These are phyloP conservation scores for Anastrepha ludens DNA, from an alignment of 1,140 invertebrate genomes.

Conservation along the genomic window DNA sequence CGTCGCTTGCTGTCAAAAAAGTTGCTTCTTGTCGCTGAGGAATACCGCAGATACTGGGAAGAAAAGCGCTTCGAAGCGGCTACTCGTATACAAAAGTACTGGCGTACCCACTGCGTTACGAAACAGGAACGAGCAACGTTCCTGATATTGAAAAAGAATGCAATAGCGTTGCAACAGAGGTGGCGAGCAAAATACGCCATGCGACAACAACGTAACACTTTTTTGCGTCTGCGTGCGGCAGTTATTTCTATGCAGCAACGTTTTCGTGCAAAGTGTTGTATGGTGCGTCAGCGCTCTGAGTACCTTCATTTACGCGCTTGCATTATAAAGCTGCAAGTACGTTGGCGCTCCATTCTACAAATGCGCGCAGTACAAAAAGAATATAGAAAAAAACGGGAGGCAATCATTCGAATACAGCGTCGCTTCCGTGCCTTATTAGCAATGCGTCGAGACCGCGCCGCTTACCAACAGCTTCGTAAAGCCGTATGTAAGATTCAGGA, in stretches of 20 bases:
- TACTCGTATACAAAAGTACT: constrained; percentile 63
- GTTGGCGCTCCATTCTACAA: constrained; percentile 25
- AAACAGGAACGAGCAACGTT: constrained; percentile 57
- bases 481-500: constrained; percentile 63
- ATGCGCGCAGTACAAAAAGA: constrained; percentile 55
- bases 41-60: constrained; percentile 61
- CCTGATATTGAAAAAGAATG: constrained; percentile 56
- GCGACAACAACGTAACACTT: constrained; percentile 57
- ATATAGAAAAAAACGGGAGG: constrained; percentile 58
- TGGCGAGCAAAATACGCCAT: constrained; percentile 66
- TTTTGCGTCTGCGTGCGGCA: constrained; percentile 64
- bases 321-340: constrained; percentile 59
- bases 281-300: constrained; percentile 59
- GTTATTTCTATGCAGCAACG: constrained; percentile 61
- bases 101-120: constrained; percentile 58
- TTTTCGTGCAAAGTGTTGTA: constrained; percentile 57
- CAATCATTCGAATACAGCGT: constrained; percentile 60
- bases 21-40: constrained; percentile 58
- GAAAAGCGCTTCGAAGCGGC: constrained; percentile 63
- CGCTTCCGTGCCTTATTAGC: constrained; percentile 53
- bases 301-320: constrained; percentile 67
- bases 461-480: constrained; percentile 64
- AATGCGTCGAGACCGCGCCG: constrained; percentile 58
- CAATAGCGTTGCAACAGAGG: constrained; percentile 62
- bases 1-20: constrained; percentile 62